Conservation (phyloP, 2,113 vertebrate species). For the Sylvicapra grimmia region DNA sequence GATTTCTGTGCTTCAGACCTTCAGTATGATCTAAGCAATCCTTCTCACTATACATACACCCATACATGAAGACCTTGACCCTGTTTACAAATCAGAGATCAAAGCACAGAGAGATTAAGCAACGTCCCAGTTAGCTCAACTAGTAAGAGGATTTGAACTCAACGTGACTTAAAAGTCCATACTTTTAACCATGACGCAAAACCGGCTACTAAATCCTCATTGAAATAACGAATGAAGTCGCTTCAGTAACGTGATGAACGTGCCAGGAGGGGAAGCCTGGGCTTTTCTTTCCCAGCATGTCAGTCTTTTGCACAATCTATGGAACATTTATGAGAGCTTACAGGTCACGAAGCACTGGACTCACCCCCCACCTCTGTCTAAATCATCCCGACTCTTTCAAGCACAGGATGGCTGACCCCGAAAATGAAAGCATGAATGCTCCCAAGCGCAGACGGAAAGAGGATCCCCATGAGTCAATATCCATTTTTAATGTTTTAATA, state of each 20-base stretch:
- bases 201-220: not conserved
- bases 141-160: not conserved
- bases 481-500: not conserved
- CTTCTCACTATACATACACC: too few relatives aligned
- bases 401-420: too few relatives aligned
- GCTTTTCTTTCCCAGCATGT: not conserved
- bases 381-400: not conserved
- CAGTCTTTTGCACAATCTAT: not conserved
- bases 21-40: not conserved
- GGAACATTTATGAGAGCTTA: not conserved
- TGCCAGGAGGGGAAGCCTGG: not conserved
- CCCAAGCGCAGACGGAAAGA: not conserved
- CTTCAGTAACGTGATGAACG: not conserved
- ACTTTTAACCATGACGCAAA: not conserved
- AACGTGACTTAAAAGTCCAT: not conserved
- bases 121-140: not conserved
- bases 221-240: not conserved
- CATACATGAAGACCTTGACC: not conserved
- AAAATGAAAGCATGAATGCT: not conserved
- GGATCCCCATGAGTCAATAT: fast-evolving
- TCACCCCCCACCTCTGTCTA: not conserved
- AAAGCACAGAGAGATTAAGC: not conserved
- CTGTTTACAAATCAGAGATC: not conserved
- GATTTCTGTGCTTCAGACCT: not conserved
- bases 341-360: not conserved